Evolutionary conservation across 2,113 vertebrate genomes (phyloP).

Genomic region (Phalacrocorax aristotelis): DNA sequence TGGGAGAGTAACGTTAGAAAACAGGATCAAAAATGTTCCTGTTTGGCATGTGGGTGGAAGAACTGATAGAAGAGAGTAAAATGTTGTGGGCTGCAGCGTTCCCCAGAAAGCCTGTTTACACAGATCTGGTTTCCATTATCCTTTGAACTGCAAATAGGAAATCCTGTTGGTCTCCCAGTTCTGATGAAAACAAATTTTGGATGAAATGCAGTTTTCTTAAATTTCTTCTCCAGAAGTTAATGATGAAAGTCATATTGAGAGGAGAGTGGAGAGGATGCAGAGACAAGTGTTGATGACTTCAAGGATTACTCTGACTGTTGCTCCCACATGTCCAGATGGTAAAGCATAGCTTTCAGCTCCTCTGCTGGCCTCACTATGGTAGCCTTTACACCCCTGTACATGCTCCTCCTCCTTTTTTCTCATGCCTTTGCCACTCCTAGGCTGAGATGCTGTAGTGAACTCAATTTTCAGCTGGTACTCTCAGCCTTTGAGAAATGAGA

Average conservation of each 20-base stretch:
- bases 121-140: conserved; percentile 9
- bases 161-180: neutral
- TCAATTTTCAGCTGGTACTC: neutral
- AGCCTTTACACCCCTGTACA: neutral
- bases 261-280: neutral
- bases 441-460: neutral
- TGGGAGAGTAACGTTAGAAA: neutral
- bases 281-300: neutral
- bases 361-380: neutral
- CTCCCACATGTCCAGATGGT: neutral
- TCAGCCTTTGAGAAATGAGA: neutral
- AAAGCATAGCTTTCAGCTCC: neutral
- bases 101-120: neutral
- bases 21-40: neutral
- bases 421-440: neutral
- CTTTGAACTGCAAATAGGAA: conserved; percentile 22
- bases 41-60: neutral
- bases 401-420: neutral
- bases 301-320: neutral
- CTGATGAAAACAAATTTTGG: neutral
- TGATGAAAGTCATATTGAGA: neutral
- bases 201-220: neutral
- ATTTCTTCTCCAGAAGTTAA: neutral
- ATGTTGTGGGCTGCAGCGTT: neutral
- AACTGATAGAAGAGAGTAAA: neutral